phyloP scores from a whole-genome alignment of 2,797 vertebrate genomes.

The Tragelaphus eurycerus region DNA sequence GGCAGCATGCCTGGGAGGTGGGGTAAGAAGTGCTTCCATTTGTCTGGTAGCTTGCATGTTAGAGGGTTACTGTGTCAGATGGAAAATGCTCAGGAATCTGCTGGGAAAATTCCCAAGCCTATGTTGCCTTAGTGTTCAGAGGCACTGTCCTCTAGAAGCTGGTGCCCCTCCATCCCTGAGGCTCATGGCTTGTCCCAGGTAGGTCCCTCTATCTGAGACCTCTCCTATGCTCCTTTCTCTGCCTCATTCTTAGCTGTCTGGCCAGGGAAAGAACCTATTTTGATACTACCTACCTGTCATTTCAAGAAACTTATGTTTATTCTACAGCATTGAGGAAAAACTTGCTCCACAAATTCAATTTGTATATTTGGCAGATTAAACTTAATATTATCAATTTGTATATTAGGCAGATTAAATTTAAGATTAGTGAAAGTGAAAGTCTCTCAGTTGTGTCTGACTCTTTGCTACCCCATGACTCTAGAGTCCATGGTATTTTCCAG shows the following conservation, averaged over 20 bases:
- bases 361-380: conserved; percentile 83
- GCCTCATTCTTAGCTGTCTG: conserved; percentile 4
- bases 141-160: conserved; percentile 41
- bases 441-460: background rate
- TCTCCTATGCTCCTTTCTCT: conserved; percentile 47
- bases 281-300: conserved; percentile 73
- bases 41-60: conserved; percentile 60
- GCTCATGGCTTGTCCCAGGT: conserved; percentile 48
- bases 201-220: background rate
- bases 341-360: conserved; percentile 60
- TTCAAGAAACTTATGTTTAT: conserved; percentile 33
- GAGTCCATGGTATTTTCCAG: background rate
- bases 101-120: conserved; percentile 33
- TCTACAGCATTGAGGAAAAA: conserved; percentile 55
- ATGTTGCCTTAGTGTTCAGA: conserved; percentile 11
- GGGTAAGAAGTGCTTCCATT: conserved; percentile 55
- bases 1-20: background rate
- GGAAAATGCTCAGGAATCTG: conserved; percentile 30
- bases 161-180: conserved; percentile 52
- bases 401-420: background rate
- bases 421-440: background rate
- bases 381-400: conserved; percentile 67
- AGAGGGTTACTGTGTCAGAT: background rate
- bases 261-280: conserved; percentile 72
- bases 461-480: background rate